Base-by-base conservation (phyloP, 2,888 invertebrate species). In the Eremobia ochroleuca region DNA sequence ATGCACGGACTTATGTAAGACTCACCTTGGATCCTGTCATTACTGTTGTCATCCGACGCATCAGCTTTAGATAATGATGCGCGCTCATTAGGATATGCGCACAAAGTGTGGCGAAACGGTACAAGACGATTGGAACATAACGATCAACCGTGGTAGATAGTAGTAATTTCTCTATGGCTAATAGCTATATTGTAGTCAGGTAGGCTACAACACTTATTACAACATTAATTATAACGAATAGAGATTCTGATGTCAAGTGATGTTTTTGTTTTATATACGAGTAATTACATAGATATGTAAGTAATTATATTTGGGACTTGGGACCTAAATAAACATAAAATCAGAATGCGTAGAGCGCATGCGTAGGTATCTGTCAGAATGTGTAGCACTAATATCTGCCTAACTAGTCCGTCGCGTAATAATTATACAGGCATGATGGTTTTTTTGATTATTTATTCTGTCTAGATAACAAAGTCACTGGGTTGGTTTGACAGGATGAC, bases 11-110 rank as follows among this genome's bases (percentile, higher is more conserved):
- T 80, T 67, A 82, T 71, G 59, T 71, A 75, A 68, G 13, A 64
- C 34, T 68, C 37, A n/a, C 75, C 75, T 79, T 75, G 81, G 52
- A 74, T 49, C 49, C 67, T 43, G 66, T 66, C 65, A 84, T 70
- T 55, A 71, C 52, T 67, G 74, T 70, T 68, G 82, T 84, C 75
- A 85, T 71, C 37, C 62, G 31, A 70, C 37, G 66, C 73, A 78
- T 79, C 67, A 40, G 34, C 61, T 73, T 67, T 40, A 69, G 52
- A 25, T 61, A 65, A 79, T 72, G 73, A 62, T 58, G 58, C 21
- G 66, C 46, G 28, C 43, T 73, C 69, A 28, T 69, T 73, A 69
- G 15, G 31, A 43, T 28, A 21, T 46, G 68, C 25, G 61, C 68
- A 55, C 68, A n/a, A 21, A n/a, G 25, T 55, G 77, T 52, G 65